Percentiles rank a stretch among this genome's conserved stretches.
These are phyloP conservation scores for Tholera decimalis DNA, from an alignment of 2,888 invertebrate genomes.

Conservation along the genomic window DNA sequence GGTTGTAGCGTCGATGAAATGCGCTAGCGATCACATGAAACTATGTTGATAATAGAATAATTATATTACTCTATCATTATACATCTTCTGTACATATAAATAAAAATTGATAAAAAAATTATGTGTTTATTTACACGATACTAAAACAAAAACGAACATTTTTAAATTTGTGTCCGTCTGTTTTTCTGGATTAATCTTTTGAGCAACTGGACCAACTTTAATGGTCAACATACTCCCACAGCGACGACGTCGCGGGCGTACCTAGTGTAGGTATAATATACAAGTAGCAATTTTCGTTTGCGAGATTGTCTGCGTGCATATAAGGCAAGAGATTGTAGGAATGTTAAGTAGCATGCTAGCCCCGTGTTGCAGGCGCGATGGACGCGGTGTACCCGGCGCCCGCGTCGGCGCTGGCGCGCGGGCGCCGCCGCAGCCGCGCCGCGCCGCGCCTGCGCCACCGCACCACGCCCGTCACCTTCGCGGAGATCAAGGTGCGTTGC, in stretches of 20 bases:
- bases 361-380: conserved; percentile 75
- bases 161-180: no score
- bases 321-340: not conserved
- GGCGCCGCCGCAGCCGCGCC: conserved; percentile 79
- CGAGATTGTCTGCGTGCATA: not conserved
- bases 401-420: conserved; percentile 91
- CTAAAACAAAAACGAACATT: no score
- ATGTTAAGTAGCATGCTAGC: not conserved
- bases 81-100: no score
- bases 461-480: conserved; percentile 94
- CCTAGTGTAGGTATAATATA: no score
- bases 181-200: no score
- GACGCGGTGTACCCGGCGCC: conserved; percentile 94
- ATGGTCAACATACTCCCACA: no score
- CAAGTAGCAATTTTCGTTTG: not conserved
- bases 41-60: no score
- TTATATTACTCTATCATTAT: no score
- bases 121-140: no score
- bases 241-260: no score
- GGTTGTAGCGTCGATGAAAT: conserved; percentile 11
- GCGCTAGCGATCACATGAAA: conserved; percentile 17
- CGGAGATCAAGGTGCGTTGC: conserved; percentile 93
- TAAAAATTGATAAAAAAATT: no score
- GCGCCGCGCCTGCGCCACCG: conserved; percentile 88
- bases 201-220: no score